These are phyloP conservation scores for Trypoxylon attenuatum DNA, from an alignment of 2,888 invertebrate genomes.

Conservation along the genomic window DNA sequence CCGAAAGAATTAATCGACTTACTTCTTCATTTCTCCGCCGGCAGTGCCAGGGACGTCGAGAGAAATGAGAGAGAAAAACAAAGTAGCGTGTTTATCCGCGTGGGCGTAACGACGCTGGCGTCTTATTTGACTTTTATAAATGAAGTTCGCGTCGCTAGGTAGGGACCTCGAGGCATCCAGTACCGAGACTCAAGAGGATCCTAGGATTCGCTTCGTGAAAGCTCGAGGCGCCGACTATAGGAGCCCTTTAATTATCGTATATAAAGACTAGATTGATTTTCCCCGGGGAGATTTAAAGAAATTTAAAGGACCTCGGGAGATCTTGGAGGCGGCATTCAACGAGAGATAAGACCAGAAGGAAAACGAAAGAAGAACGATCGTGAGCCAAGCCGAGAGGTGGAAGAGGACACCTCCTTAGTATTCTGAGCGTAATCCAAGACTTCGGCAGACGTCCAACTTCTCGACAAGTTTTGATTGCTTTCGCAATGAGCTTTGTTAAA, in stretches of 20 bases:
- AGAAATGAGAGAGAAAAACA: neutral
- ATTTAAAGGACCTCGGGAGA: slow-evolving; percentile 14
- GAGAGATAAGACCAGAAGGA: neutral
- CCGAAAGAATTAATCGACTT: slow-evolving; percentile 2
- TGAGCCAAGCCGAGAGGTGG: neutral
- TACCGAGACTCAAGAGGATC: too few relatives aligned
- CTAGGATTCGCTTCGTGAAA: too few relatives aligned
- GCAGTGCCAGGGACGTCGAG: neutral
- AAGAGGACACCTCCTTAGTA: slow-evolving; percentile 55
- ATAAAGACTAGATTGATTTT: slow-evolving; percentile 5
- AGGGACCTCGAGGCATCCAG: too few relatives aligned
- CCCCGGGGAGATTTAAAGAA: neutral
- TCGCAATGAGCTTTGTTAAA: slow-evolving; percentile 73
- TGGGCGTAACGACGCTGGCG: neutral
- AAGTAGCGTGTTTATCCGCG: neutral
- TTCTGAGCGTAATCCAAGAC: slow-evolving; percentile 63
- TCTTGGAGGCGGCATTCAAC: neutral
- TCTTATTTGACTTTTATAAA: neutral
- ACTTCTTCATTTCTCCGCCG: neutral
- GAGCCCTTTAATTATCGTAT: slow-evolving; percentile 4
- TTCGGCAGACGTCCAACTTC: slow-evolving; percentile 62
- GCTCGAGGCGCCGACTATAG: neutral
- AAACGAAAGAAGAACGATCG: neutral
- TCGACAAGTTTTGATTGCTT: slow-evolving; percentile 72
- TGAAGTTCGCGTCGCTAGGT: neutral